These are phyloP conservation scores for Diloba caeruleocephala DNA, from an alignment of 2,888 invertebrate genomes.

Conservation along the genomic window DNA sequence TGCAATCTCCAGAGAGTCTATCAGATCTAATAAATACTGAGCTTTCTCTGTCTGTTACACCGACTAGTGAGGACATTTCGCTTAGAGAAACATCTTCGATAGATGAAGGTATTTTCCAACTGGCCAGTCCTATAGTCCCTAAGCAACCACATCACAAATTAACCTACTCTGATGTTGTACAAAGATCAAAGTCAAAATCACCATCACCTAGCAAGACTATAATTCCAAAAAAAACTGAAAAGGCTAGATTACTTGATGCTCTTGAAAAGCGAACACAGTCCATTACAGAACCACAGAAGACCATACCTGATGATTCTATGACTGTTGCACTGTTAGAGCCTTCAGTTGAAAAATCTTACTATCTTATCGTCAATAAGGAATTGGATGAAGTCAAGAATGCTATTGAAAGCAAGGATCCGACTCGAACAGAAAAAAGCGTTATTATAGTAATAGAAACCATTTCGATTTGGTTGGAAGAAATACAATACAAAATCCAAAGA, in stretches of 20 bases:
- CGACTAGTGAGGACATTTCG: conserved; percentile 82
- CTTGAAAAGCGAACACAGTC: conserved; percentile 80
- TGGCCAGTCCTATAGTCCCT: conserved; percentile 69
- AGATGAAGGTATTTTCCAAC: conserved; percentile 84
- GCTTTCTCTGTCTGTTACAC: conserved; percentile 80
- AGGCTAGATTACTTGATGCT: conserved; percentile 73
- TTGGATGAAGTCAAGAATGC: conserved; percentile 89
- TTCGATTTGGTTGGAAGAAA: conserved; percentile 95
- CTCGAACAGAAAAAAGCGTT: conserved; percentile 91
- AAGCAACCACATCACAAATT: conserved; percentile 67
- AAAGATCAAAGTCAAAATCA: conserved; percentile 85
- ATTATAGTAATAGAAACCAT: conserved; percentile 94
- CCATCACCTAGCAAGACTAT: conserved; percentile 81
- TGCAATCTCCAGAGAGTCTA: conserved; percentile 81
- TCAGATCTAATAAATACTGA: conserved; percentile 86
- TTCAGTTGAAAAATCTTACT: conserved; percentile 80
- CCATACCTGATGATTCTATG: conserved; percentile 70
- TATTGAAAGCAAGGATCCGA: conserved; percentile 88
- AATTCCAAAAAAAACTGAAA: conserved; percentile 71
- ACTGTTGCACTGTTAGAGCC: conserved; percentile 78
- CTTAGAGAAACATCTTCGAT: conserved; percentile 79
- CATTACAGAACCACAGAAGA: conserved; percentile 66
- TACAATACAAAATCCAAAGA: conserved; percentile 93
- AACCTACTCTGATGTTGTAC: conserved; percentile 85
- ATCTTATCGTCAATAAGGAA: conserved; percentile 89